Evolutionary conservation across 2,797 vertebrate species (phyloP).

Genomic region (Xiphorhynchus erythropygius): DNA sequence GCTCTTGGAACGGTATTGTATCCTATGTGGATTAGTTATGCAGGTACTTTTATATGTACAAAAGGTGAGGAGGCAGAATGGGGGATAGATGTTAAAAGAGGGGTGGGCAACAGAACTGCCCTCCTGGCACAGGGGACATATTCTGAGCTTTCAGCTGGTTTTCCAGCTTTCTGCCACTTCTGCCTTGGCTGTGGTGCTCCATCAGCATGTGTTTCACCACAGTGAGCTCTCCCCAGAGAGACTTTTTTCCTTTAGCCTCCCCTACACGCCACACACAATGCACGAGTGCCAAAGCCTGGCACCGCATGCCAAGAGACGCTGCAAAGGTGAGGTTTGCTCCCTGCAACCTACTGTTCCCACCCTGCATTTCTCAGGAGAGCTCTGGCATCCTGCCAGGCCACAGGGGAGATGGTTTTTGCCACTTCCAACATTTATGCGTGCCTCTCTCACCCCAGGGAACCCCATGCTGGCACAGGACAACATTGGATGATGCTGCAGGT

Average conservation of each 20-base stretch:
- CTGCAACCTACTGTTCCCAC: not conserved
- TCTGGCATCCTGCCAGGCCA: not conserved
- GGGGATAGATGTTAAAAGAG: not conserved
- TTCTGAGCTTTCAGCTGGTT: not conserved
- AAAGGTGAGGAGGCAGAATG: not conserved
- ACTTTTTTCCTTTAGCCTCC: not conserved
- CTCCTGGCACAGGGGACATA: fast-evolving
- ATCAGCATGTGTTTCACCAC: not conserved
- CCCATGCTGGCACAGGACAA: fast-evolving
- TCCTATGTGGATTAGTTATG: not conserved
- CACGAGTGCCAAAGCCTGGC: not conserved
- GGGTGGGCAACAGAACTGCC: not conserved
- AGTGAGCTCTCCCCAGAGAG: not conserved
- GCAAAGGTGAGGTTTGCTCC: not conserved
- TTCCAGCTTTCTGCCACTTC: not conserved
- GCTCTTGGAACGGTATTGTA: not conserved
- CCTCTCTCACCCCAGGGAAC: not conserved
- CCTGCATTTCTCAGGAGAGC: not conserved
- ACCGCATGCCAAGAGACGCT: fast-evolving
- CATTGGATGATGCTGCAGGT: fast-evolving
- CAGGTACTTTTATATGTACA: not conserved
- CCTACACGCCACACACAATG: fast-evolving
- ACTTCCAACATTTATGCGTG: not conserved
- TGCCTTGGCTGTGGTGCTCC: not conserved
- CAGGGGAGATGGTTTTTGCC: fast-evolving